Evolutionary conservation across 2,888 invertebrate genomes (phyloP).

Genomic region (Neuroscelio doddi): DNA sequence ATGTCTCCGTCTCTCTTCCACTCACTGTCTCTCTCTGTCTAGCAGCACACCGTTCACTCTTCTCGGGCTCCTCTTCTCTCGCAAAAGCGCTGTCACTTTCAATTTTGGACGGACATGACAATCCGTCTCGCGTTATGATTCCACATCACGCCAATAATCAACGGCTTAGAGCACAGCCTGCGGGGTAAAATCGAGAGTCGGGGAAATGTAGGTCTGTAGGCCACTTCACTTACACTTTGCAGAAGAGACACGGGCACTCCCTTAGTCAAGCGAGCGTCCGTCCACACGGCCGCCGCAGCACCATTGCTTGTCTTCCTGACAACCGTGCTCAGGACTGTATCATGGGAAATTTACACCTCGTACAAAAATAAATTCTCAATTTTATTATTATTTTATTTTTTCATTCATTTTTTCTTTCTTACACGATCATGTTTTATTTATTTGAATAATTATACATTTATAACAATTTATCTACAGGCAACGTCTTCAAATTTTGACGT

Average conservation of each 20-base stretch:
- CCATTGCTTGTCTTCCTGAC: slow-evolving; percentile 18
- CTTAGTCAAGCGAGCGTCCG: slow-evolving; percentile 80
- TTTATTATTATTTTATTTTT: too few species aligned
- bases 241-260: slow-evolving; percentile 77
- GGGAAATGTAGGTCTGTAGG: slow-evolving; percentile 91
- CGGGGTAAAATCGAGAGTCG: slow-evolving; percentile 76
- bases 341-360: not conserved
- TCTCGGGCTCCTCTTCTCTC: slow-evolving; percentile 37
- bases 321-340: slow-evolving; percentile 18
- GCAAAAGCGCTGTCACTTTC: slow-evolving; percentile 45
- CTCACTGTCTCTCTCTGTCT: slow-evolving; percentile 22
- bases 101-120: slow-evolving; percentile 50
- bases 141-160: slow-evolving; percentile 28
- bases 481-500: too few species aligned
- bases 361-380: not conserved
- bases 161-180: slow-evolving; percentile 42
- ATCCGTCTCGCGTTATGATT: slow-evolving; percentile 22
- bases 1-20: slow-evolving; percentile 28
- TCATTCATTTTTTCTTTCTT: too few species aligned
- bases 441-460: too few species aligned
- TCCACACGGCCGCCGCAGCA: too few species aligned
- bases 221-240: slow-evolving; percentile 90
- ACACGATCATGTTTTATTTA: too few species aligned
- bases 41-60: slow-evolving; percentile 6
- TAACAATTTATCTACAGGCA: too few species aligned